phyloP scores from a whole-genome alignment of 2,113 vertebrate genomes.

The Oxyruncus cristatus region DNA sequence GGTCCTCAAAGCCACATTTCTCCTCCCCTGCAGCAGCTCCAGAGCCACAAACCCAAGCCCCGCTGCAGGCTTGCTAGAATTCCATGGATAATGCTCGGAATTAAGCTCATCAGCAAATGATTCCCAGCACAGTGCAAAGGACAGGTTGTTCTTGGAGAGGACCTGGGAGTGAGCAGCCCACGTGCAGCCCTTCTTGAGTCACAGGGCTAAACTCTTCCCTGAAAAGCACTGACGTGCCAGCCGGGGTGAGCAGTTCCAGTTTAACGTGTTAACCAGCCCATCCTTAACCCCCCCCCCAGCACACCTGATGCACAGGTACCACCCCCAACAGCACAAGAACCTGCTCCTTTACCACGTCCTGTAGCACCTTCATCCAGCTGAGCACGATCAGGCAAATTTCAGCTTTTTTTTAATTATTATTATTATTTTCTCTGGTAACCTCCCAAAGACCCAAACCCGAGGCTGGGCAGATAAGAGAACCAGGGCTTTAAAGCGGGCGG shows the following conservation, averaged over 20 bases:
- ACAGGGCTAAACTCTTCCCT: neutral
- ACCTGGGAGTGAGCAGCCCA: neutral
- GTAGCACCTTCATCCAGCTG: neutral
- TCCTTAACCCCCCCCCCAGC: neutral
- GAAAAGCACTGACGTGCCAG: neutral
- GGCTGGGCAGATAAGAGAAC: neutral
- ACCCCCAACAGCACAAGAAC: neutral
- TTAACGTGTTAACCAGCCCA: neutral
- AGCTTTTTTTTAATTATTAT: neutral
- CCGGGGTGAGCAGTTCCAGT: neutral
- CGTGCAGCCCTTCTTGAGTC: neutral
- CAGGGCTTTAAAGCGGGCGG: neutral
- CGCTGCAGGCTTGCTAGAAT: neutral
- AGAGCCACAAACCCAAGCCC: neutral
- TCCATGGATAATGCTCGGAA: neutral
- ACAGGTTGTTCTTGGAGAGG: neutral
- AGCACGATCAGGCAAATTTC: neutral
- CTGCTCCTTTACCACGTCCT: neutral
- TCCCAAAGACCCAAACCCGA: neutral
- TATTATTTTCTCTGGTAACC: neutral
- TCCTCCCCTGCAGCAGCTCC: neutral
- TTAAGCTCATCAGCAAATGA: neutral
- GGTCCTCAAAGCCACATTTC: neutral
- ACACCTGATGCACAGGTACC: neutral
- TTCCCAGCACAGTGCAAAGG: neutral